Evolutionary conservation across 2,888 invertebrate genomes (phyloP).

Genomic region (Platycheirus rosarum): DNA sequence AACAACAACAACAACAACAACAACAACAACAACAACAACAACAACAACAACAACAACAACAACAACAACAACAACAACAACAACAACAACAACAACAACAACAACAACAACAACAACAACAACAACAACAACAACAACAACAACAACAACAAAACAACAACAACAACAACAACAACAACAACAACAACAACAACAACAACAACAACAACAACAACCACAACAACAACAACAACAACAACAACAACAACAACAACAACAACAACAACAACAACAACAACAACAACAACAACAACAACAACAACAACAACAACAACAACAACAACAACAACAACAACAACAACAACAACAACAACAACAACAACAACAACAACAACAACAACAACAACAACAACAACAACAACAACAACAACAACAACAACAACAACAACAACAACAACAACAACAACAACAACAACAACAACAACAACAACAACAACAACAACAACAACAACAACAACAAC

Average conservation of each 20-base stretch:
- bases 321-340: background rate
- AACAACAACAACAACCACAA: no score
- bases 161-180: constrained; percentile 47
- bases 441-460: no score
- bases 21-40: constrained; percentile 24
- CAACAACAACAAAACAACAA: no score
- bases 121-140: constrained; percentile 14
- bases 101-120: constrained; percentile 13
- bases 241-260: constrained; percentile 20
- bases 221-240: no score
- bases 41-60: constrained; percentile 19
- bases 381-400: background rate
- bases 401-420: no score
- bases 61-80: constrained; percentile 25
- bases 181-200: constrained; percentile 32
- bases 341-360: constrained; percentile 3
- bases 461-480: no score
- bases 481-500: no score
- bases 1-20: no score
- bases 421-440: no score
- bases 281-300: constrained; percentile 21
- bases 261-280: background rate
- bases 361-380: background rate
- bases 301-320: background rate
- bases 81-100: constrained; percentile 2